phyloP scores from a whole-genome alignment of 2,888 invertebrate species.

The Blera fallax region DNA sequence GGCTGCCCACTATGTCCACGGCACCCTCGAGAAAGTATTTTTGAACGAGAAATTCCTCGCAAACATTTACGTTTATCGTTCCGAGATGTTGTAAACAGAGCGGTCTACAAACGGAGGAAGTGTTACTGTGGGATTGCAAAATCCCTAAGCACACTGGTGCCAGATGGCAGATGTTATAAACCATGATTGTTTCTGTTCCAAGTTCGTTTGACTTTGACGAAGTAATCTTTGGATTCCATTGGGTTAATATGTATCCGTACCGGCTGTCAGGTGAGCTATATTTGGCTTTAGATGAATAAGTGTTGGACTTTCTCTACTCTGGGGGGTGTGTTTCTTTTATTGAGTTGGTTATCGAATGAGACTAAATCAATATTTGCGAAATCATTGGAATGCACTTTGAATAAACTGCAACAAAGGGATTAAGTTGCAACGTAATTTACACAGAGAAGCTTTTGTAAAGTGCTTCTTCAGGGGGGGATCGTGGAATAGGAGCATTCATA shows the following conservation, averaged over 20 bases:
- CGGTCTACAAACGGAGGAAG: constrained; percentile 19
- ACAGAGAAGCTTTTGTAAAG: neutral
- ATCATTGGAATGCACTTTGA: neutral
- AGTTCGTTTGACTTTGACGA: constrained; percentile 43
- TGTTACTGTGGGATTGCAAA: constrained; percentile 5
- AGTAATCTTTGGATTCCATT: constrained; percentile 24
- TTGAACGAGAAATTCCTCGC: constrained; percentile 35
- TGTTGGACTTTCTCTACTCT: neutral
- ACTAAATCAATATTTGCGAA: constrained; percentile 35
- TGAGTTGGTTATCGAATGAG: constrained; percentile 8
- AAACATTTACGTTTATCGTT: constrained; percentile 50
- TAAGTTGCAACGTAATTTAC: neutral
- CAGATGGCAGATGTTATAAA: constrained; percentile 40
- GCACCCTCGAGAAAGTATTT: constrained; percentile 25
- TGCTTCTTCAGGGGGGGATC: too few species aligned
- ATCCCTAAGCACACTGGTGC: neutral
- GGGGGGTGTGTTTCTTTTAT: neutral
- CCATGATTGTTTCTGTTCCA: neutral
- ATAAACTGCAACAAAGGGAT: neutral
- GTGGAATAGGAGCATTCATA: too few species aligned
- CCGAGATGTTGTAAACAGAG: constrained; percentile 55
- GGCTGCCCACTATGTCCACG: neutral
- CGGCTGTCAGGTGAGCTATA: constrained; percentile 52
- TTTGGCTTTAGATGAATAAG: neutral
- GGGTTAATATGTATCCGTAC: constrained; percentile 1